phyloP scores from a whole-genome alignment of 2,888 invertebrate genomes.

The Trimorus sp. region DNA sequence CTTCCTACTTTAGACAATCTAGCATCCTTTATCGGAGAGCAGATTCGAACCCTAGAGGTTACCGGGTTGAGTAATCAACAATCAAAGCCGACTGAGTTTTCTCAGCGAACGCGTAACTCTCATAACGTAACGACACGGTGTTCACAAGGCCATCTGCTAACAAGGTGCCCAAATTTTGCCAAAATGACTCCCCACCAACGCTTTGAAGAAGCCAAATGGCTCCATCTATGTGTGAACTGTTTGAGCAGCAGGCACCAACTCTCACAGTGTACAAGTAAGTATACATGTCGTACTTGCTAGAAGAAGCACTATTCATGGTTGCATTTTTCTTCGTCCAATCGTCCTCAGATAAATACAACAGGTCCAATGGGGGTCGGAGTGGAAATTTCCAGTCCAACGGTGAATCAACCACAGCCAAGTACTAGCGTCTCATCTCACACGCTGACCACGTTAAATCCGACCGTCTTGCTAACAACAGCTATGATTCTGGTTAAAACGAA shows the following conservation, averaged over 20 bases:
- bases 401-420: not conserved
- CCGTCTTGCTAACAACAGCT: slow-evolving; percentile 6
- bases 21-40: not conserved
- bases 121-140: not conserved
- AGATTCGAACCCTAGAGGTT: not conserved
- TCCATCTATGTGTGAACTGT: not conserved
- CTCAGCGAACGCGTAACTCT: too few species aligned
- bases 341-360: not conserved
- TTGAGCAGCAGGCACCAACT: not conserved
- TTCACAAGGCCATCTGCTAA: not conserved
- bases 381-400: not conserved
- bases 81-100: too few species aligned
- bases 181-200: not conserved
- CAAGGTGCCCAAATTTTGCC: not conserved
- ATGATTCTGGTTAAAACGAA: not conserved
- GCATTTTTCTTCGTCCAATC: not conserved
- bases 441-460: not conserved
- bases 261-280: not conserved
- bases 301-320: not conserved
- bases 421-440: not conserved
- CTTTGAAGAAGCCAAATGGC: not conserved
- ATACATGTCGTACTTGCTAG: not conserved
- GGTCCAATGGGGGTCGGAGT: not conserved
- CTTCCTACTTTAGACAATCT: not conserved
- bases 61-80: not conserved